Evolutionary conservation across 1,140 invertebrate genomes (phyloP), one percentile per base, ranked within the genome.

Genomic region (Drosophila orosa): DNA sequence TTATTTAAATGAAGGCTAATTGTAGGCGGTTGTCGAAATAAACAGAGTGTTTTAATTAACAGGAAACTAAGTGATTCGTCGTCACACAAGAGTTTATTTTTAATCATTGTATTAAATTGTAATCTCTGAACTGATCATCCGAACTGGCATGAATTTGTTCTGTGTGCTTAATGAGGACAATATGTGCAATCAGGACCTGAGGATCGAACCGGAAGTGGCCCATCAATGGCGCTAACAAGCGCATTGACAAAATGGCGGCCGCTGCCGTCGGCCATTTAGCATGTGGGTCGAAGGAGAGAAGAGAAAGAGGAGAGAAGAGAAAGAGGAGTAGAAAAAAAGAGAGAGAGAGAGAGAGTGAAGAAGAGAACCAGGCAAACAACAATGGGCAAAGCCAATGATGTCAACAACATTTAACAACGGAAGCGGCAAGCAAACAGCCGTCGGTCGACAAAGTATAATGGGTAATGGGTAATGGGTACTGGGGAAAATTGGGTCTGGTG

Each of bases 391-490:
- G 72, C 72, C 72, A 74, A 62, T 73, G 78, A 63, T 81, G 79
- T 80, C 78, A 80, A 80, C 78, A 80, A 54, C 77, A 74, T 79
- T 79, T 79, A 79, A 79, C 68, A 79, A 54, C 58, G 76, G 66
- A 56, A 62, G 60, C 62, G 63, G 31, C 72, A 47, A 33, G 54
- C 63, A 68, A 68, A 78, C 52, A 77, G 44, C 55, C 65, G 56
- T n/a, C 48, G 78, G 65, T 27, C 27, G 33, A 12, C 35, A 10
- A 25, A 44, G 42, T 19, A 42, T 37, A 59, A 58, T 44, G 22
- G 44, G 57, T 22, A 44, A 7, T 15, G 27, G 57, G 57, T 31
- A 42, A 8, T 12, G 12, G 12, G 39, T 35, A 39, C 3, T 19
- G 27, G 31, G 31, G 57, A n/a, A 37, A 27, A 47, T 27, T 35